These are phyloP conservation scores for Pecten maximus DNA, from an alignment of 2,888 invertebrate species.

Conservation along the genomic window DNA sequence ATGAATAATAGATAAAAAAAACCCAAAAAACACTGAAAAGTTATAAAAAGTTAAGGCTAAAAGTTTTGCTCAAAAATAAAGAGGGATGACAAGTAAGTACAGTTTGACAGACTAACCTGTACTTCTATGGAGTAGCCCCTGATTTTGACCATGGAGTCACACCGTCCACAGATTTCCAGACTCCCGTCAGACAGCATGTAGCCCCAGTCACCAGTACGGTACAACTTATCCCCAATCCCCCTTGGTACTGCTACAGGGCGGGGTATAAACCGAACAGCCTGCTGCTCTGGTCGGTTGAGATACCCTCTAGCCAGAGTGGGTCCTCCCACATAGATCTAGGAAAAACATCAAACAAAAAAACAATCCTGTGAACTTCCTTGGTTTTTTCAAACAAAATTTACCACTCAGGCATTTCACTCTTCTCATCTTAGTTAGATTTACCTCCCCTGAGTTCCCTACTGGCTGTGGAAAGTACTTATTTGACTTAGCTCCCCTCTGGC, in stretches of 20 bases:
- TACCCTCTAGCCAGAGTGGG: slow-evolving; percentile 82
- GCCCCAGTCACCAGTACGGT: slow-evolving; percentile 83
- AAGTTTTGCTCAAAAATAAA: too few species aligned
- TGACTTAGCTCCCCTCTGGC: too few species aligned
- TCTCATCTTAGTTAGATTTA: too few species aligned
- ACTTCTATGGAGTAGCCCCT: slow-evolving; percentile 83
- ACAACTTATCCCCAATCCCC: slow-evolving; percentile 71
- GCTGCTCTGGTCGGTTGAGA: slow-evolving; percentile 82
- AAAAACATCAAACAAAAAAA: slow-evolving; percentile 37
- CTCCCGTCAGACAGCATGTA: slow-evolving; percentile 82
- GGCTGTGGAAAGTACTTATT: slow-evolving; percentile 78
- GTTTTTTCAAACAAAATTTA: too few species aligned
- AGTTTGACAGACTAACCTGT: slow-evolving; percentile 77
- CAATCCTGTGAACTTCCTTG: too few species aligned
- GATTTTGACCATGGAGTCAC: slow-evolving; percentile 83
- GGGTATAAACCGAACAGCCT: slow-evolving; percentile 75
- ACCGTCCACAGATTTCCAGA: slow-evolving; percentile 83
- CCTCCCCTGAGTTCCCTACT: slow-evolving; percentile 82
- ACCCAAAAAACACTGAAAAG: too few species aligned
- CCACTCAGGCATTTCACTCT: too few species aligned
- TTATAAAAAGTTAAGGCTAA: too few species aligned
- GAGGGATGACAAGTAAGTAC: too few species aligned
- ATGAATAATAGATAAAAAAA: too few species aligned
- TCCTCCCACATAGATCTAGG: slow-evolving; percentile 80
- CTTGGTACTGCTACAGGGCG: slow-evolving; percentile 68